Percentiles rank a stretch among this genome's conserved stretches.
These are phyloP conservation scores for Hemiscyllium ocellatum DNA, from an alignment of 2,113 vertebrate species.

Conservation along the genomic window DNA sequence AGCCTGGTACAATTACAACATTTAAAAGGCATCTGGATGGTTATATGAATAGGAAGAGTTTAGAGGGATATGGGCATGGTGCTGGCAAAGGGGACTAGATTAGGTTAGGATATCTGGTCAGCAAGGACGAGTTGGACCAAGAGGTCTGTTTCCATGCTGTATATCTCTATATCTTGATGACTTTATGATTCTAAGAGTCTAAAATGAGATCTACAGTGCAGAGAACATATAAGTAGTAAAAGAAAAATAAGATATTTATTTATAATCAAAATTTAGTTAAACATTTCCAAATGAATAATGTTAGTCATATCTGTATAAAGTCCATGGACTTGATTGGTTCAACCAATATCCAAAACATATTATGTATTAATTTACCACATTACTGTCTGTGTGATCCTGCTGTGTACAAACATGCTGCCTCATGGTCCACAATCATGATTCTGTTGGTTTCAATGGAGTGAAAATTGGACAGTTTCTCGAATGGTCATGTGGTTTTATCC, in stretches of 20 bases:
- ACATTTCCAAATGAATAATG: not conserved
- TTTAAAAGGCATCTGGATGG: too few relatives aligned
- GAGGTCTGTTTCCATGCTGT: too few relatives aligned
- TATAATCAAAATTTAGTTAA: not conserved
- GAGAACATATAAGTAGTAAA: not conserved
- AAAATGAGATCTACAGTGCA: not conserved
- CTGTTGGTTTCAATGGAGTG: not conserved
- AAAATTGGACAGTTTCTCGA: not conserved
- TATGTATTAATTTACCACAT: not conserved
- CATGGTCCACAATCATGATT: too few relatives aligned
- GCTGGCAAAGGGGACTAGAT: too few relatives aligned
- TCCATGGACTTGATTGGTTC: not conserved
- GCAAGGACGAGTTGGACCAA: too few relatives aligned
- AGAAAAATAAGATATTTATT: not conserved
- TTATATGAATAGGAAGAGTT: too few relatives aligned
- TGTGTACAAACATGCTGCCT: too few relatives aligned
- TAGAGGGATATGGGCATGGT: too few relatives aligned
- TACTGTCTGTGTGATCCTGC: not conserved
- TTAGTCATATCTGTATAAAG: not conserved
- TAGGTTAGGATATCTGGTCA: too few relatives aligned
- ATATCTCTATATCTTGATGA: too few relatives aligned
- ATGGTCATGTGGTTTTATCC: not conserved
- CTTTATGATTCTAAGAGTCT: too few relatives aligned
- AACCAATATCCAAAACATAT: not conserved
- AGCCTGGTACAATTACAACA: too few relatives aligned